phyloP scores from a whole-genome alignment of 2,113 vertebrate genomes.

The Aplodontia rufa region DNA sequence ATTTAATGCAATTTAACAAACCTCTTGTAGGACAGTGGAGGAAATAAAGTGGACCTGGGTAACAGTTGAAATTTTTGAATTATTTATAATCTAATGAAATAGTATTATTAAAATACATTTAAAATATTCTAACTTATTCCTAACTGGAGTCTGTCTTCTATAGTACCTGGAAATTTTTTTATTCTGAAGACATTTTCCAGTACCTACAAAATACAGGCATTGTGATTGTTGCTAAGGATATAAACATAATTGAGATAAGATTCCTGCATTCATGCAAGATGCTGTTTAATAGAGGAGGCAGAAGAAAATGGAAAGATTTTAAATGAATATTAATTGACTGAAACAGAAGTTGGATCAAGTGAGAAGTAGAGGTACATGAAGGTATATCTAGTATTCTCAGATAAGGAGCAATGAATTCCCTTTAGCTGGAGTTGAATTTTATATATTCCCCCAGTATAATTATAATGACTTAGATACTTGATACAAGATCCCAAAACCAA shows the following conservation, averaged over 20 bases:
- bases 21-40: not conserved
- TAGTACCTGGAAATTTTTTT: not conserved
- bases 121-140: not conserved
- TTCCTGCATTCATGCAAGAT: not conserved
- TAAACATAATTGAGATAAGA: not conserved
- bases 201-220: not conserved
- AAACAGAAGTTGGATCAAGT: not conserved
- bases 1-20: slow-evolving; percentile 18
- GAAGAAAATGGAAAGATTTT: not conserved
- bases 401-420: not conserved
- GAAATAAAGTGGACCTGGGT: not conserved
- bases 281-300: not conserved
- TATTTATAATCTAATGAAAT: not conserved
- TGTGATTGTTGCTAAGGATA: slow-evolving; percentile 10
- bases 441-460: not conserved
- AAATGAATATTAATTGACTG: not conserved
- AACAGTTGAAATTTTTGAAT: not conserved
- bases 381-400: not conserved
- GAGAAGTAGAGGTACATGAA: not conserved
- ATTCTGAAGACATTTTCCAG: slow-evolving; percentile 9
- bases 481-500: not conserved
- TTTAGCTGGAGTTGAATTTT: not conserved
- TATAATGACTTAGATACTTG: not conserved
- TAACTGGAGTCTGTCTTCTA: not conserved
- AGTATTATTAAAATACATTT: not conserved